Conservation (phyloP, 2,888 invertebrate species). For the Balanococcus diminutus region DNA sequence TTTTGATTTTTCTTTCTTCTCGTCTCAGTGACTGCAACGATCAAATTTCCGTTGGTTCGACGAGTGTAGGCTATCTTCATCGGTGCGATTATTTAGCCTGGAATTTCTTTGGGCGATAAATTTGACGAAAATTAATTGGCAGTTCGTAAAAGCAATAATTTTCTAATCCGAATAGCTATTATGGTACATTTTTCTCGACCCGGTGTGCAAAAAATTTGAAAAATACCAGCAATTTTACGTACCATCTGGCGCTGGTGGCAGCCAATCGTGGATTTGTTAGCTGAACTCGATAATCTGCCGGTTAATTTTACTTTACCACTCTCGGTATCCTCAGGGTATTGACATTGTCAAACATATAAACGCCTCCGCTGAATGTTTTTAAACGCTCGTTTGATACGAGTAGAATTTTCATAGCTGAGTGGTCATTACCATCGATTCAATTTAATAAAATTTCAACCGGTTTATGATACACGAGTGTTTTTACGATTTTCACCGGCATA, state of each 20-base stretch:
- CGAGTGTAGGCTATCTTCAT: neutral
- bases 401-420: neutral
- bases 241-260: neutral
- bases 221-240: neutral
- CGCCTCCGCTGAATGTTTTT: neutral
- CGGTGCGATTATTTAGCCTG: neutral
- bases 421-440: neutral
- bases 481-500: neutral
- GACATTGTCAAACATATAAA: neutral
- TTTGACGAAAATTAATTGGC: neutral
- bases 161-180: too few species aligned
- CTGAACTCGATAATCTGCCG: neutral
- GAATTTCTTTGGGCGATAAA: neutral
- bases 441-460: neutral
- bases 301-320: neutral
- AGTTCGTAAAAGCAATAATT: neutral
- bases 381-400: neutral
- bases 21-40: neutral
- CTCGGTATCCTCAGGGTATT: neutral
- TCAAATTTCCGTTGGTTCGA: neutral
- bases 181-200: too few species aligned
- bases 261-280: neutral
- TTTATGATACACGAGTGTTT: neutral
- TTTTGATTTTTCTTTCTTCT: neutral
- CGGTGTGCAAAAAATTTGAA: neutral